phyloP scores from a whole-genome alignment of 2,113 vertebrate genomes.

The Anguilla rostrata region DNA sequence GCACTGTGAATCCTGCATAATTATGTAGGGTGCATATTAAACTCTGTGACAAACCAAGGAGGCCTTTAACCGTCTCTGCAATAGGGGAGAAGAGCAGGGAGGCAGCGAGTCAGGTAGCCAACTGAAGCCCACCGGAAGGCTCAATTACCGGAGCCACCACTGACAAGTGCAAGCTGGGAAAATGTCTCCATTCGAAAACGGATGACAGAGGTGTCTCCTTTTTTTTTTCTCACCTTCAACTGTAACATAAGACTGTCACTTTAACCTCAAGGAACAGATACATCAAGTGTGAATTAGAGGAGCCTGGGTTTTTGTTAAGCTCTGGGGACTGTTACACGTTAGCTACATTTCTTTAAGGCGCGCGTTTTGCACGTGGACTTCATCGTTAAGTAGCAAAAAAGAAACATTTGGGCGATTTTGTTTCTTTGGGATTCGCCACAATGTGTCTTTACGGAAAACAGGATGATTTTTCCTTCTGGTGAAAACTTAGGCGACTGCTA shows the following conservation, averaged over 20 bases:
- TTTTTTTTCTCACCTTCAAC: conserved; percentile 51
- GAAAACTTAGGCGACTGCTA: background rate
- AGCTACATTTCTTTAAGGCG: conserved; percentile 37
- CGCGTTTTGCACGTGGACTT: conserved; percentile 31
- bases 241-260: conserved; percentile 66
- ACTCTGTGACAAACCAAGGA: conserved; percentile 99
- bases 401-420: conserved; percentile 26
- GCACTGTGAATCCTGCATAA: conserved; percentile 99
- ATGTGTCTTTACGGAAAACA: background rate
- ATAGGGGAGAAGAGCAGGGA: conserved; percentile 76
- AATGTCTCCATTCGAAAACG: conserved; percentile 55
- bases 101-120: conserved; percentile 77
- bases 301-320: conserved; percentile 39
- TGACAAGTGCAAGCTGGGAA: conserved; percentile 64
- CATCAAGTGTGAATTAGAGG: conserved; percentile 55
- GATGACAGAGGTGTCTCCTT: conserved; percentile 69
- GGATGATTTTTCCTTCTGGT: background rate
- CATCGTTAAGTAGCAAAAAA: conserved; percentile 28
- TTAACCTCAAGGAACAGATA: conserved; percentile 57
- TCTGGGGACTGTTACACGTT: conserved; percentile 33
- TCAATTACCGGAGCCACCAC: conserved; percentile 81
- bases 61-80: conserved; percentile 95
- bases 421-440: conserved; percentile 37
- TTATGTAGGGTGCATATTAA: conserved; percentile 99
- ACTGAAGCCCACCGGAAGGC: conserved; percentile 75